Conservation (phyloP, 2,797 vertebrate species). For the Falco rusticolus region DNA sequence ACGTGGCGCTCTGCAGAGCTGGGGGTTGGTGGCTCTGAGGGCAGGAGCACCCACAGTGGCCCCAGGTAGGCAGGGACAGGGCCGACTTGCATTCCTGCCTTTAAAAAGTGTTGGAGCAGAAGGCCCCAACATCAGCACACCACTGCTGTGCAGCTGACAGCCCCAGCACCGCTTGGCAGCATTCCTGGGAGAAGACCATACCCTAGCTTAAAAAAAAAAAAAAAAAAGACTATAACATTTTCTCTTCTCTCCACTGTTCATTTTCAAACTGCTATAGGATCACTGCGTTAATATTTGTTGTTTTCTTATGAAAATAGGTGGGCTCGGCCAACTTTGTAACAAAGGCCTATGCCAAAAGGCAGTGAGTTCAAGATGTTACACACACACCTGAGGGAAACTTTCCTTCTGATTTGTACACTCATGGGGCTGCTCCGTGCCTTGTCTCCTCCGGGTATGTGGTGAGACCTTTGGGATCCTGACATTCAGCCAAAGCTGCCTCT, state of each 20-base stretch:
- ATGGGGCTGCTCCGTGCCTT: background rate
- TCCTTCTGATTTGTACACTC: background rate
- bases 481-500: background rate
- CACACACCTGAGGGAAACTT: rapidly evolving
- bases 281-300: background rate
- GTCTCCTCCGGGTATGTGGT: background rate
- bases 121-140: background rate
- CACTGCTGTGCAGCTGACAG: background rate
- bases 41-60: background rate
- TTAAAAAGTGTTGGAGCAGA: background rate
- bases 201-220: no score
- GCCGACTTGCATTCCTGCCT: background rate
- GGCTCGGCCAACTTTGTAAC: background rate
- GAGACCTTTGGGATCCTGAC: background rate
- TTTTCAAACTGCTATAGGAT: background rate
- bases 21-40: background rate
- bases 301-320: background rate
- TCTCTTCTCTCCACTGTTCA: background rate
- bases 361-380: background rate
- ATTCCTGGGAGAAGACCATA: background rate
- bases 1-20: background rate
- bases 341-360: background rate
- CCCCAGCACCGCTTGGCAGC: background rate
- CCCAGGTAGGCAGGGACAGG: background rate
- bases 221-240: background rate